Evolutionary conservation across 2,113 vertebrate species (phyloP).

Genomic region (human (Homo sapiens)): DNA sequence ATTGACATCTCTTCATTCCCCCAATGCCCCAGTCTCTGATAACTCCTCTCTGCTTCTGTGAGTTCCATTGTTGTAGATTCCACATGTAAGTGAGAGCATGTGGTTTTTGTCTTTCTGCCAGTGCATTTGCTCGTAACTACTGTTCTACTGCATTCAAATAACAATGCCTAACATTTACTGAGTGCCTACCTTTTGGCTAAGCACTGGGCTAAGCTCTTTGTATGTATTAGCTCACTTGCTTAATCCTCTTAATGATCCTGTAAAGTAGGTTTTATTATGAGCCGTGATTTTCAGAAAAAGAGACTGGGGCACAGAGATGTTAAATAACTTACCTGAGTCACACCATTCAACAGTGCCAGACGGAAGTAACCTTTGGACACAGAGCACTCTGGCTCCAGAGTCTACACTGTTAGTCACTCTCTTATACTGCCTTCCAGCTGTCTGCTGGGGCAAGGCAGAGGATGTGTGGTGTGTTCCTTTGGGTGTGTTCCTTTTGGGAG

Average conservation of each 20-base stretch:
- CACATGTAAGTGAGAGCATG: background rate
- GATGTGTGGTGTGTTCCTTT: background rate
- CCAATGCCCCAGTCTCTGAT: background rate
- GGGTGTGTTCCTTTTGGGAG: background rate
- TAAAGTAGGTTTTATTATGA: constrained; percentile 46
- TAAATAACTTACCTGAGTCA: constrained; percentile 14
- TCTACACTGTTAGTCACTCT: background rate
- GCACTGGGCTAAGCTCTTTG: background rate
- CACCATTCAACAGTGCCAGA: background rate
- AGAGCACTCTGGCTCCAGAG: background rate
- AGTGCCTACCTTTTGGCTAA: background rate
- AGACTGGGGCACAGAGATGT: background rate
- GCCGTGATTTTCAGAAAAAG: constrained; percentile 9
- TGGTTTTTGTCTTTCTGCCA: background rate
- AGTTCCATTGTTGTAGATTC: background rate
- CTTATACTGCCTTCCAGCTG: background rate
- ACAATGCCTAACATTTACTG: constrained; percentile 22
- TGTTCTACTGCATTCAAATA: background rate
- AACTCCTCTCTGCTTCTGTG: background rate
- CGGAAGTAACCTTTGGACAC: background rate
- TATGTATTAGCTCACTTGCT: background rate
- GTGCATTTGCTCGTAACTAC: background rate
- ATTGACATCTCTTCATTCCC: background rate
- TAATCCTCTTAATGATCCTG: constrained; percentile 36
- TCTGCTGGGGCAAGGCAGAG: background rate